Conservation (phyloP, 2,888 invertebrate species). For the Microplitis deprimator region DNA sequence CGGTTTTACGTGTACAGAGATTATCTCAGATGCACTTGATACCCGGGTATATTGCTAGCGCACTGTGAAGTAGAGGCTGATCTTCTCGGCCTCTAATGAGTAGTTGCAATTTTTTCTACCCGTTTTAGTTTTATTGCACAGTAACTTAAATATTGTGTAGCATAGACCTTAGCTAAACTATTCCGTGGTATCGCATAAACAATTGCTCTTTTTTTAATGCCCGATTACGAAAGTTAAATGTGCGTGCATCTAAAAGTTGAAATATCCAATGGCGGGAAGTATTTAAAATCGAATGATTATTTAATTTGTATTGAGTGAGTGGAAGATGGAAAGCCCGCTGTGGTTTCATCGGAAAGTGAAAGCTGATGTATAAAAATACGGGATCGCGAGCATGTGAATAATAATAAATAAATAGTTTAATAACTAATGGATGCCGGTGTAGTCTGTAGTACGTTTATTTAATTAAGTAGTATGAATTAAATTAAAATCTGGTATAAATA, state of each 20-base stretch:
- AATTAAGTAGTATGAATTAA: not conserved
- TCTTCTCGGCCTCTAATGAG: conserved; percentile 10
- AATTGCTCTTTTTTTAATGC: no score
- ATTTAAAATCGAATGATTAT: not conserved
- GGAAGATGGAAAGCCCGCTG: not conserved
- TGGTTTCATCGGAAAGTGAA: not conserved
- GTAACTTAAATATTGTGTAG: not conserved
- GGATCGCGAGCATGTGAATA: not conserved
- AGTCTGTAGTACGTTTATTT: not conserved
- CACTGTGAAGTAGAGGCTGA: not conserved
- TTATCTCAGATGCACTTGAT: conserved; percentile 16
- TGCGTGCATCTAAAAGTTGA: no score
- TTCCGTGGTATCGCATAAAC: no score
- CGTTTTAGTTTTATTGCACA: conserved; percentile 14
- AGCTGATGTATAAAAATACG: not conserved
- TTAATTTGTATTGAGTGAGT: not conserved
- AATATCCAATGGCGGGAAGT: no score
- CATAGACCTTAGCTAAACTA: no score
- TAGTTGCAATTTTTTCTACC: conserved; percentile 6
- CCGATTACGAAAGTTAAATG: no score
- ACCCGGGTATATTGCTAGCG: not conserved
- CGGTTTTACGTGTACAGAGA: conserved; percentile 4
- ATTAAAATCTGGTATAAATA: not conserved
- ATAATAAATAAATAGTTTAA: not conserved
- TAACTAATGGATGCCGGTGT: not conserved